These are phyloP conservation scores for Lycophotia porphyrea DNA, from an alignment of 2,888 invertebrate species.

Conservation along the genomic window DNA sequence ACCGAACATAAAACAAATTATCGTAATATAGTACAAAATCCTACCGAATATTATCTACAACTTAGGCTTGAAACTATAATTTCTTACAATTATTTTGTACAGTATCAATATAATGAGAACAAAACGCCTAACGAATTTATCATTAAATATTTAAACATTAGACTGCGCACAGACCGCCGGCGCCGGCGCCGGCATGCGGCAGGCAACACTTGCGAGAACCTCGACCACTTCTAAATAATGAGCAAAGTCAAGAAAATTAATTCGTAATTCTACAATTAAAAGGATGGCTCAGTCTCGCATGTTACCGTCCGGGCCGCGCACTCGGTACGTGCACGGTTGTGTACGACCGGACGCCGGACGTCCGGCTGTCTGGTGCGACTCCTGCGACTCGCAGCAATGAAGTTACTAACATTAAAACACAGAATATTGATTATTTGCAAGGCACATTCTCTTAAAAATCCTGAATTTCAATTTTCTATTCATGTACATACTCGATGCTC, in stretches of 20 bases:
- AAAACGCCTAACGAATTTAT: constrained; percentile 78
- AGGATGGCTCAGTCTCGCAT: constrained; percentile 61
- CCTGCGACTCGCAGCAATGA: constrained; percentile 80
- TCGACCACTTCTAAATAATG: constrained; percentile 46
- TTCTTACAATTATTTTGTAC: constrained; percentile 87
- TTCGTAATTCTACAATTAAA: constrained; percentile 57
- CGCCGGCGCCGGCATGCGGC: too few relatives aligned
- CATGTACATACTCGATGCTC: constrained; percentile 84
- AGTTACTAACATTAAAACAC: constrained; percentile 89
- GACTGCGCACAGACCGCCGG: constrained; percentile 70
- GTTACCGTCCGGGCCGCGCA: constrained; percentile 71
- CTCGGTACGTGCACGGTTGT: constrained; percentile 59
- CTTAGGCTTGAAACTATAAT: constrained; percentile 75
- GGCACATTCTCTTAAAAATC: constrained; percentile 90
- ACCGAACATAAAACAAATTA: constrained; percentile 63
- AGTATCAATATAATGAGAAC: constrained; percentile 80
- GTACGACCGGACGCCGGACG: constrained; percentile 42
- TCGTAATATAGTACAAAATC: constrained; percentile 68
- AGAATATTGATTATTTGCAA: constrained; percentile 90
- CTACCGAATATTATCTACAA: constrained; percentile 82
- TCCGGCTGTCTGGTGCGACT: constrained; percentile 57
- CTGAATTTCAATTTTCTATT: constrained; percentile 85
- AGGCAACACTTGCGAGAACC: constrained; percentile 61
- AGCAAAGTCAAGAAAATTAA: constrained; percentile 48
- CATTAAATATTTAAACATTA: constrained; percentile 74